Evolutionary conservation across 1,140 invertebrate species (phyloP), one percentile per base, ranked within the genome.

Genomic region (Panagrolaimus sp.): DNA sequence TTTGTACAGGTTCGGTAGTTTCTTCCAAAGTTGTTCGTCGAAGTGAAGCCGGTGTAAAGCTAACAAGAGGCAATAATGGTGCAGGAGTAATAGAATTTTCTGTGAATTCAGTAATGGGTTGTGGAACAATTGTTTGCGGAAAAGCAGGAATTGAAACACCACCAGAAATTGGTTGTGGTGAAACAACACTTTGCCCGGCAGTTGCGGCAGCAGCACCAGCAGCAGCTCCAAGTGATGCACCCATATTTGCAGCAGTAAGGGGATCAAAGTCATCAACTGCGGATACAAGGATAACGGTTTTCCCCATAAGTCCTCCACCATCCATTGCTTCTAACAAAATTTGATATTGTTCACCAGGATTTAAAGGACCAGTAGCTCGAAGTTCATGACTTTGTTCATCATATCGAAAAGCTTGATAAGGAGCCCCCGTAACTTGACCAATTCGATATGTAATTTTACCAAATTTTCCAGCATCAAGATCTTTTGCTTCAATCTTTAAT

Each of bases 301-400:
- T 57, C 7, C 74, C 72, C 9, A 69, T 57, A 25, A 74, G 57
- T 1, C 79, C 79, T 31, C 78, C 81, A 43, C 76, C 73, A 68
- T 81, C 81, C 13, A 61, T 61, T 9, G 79, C 79, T 63, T 81
- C 72, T 9, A 80, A 63, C 8, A 79, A 69, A 7, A 78, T 74
- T 67, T 81, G 79, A 66, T 80, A 80, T 53, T 69, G 61, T 27
- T 77, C 66, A 23, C 78, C 78, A 31, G 81, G 69, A 13, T 65
- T 53, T n/a, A 81, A 53, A 23, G 78, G 57, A 1, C 78, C 78
- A 43, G 68, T 68, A 5, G 73, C 81, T 9, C 70, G 23, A 9
- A 81, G 70, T 57, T 72, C 79, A 48, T 81, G 71, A 5, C 67
- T 81, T 9, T 53, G 43, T 14, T 71, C 47, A 66, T 81, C 81